Evolutionary conservation across 2,113 vertebrate genomes (phyloP).

Genomic region (Nibea albiflora): DNA sequence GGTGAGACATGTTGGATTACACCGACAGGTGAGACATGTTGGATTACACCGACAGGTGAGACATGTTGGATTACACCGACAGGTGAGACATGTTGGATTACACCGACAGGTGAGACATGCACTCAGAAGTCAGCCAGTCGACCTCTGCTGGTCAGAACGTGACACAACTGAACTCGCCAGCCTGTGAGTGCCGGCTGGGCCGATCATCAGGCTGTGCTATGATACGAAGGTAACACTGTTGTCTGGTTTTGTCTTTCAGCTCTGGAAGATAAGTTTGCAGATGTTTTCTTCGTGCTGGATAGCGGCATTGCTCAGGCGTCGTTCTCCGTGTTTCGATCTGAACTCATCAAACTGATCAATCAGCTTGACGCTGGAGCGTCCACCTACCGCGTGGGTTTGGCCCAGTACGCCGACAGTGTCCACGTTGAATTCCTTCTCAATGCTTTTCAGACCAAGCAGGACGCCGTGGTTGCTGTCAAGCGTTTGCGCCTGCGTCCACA

Average conservation of each 20-base stretch:
- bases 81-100: too few relatives aligned
- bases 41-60: too few relatives aligned
- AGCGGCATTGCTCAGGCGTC: conserved; percentile 53
- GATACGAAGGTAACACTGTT: not conserved
- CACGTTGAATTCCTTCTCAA: conserved; percentile 82
- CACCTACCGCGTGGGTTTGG: conserved; percentile 82
- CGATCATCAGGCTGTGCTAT: not conserved
- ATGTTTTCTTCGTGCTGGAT: conserved; percentile 86
- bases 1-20: too few relatives aligned
- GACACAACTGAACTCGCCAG: too few relatives aligned
- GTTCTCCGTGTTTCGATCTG: conserved; percentile 47
- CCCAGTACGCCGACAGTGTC: conserved; percentile 74
- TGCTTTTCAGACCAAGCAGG: conserved; percentile 60
- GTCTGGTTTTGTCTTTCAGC: conserved; percentile 66
- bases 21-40: too few relatives aligned
- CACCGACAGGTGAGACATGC: too few relatives aligned
- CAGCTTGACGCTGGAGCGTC: conserved; percentile 70
- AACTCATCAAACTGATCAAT: conserved; percentile 60
- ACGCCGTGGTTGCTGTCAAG: conserved; percentile 56
- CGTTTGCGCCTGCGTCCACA: conserved; percentile 35
- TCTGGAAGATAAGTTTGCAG: conserved; percentile 73
- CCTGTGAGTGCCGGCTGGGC: not conserved
- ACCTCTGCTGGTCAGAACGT: too few relatives aligned
- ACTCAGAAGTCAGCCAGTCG: too few relatives aligned
- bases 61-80: too few relatives aligned